Evolutionary conservation across 2,888 invertebrate species (phyloP).

Genomic region (Ligdia adustata): DNA sequence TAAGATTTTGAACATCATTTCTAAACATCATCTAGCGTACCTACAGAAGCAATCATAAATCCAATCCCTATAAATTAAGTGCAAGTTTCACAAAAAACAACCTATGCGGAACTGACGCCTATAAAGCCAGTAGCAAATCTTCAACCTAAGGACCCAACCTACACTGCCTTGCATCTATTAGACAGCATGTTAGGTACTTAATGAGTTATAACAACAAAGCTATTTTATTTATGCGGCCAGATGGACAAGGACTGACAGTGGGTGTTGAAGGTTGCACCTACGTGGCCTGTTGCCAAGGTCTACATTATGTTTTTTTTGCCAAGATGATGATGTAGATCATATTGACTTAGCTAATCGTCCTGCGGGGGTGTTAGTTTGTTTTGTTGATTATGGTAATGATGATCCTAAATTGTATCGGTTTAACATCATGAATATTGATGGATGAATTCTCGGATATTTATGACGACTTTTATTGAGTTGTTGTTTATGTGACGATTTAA

Average conservation of each 20-base stretch:
- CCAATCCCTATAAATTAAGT: too few relatives aligned
- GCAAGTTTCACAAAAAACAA: neutral
- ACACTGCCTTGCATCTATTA: slow-evolving; percentile 19
- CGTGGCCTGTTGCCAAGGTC: slow-evolving; percentile 59
- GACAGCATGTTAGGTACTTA: neutral
- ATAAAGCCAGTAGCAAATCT: neutral
- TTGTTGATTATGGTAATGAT: slow-evolving; percentile 29
- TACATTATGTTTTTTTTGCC: slow-evolving; percentile 40
- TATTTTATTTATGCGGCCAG: slow-evolving; percentile 18
- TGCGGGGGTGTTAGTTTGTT: slow-evolving; percentile 41
- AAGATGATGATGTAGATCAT: slow-evolving; percentile 42
- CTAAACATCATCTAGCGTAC: too few relatives aligned
- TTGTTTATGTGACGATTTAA: slow-evolving; percentile 1
- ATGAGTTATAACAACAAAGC: slow-evolving; percentile 10
- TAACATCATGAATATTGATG: slow-evolving; percentile 20
- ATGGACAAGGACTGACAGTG: slow-evolving; percentile 54
- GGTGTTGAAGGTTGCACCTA: slow-evolving; percentile 48
- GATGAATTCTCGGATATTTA: slow-evolving; percentile 14
- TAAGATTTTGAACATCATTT: too few relatives aligned
- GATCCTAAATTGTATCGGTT: slow-evolving; percentile 16
- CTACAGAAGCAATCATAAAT: too few relatives aligned
- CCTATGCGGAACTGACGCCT: slow-evolving; percentile 12
- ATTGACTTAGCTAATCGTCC: slow-evolving; percentile 41
- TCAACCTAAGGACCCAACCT: slow-evolving; percentile 5
- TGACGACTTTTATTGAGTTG: slow-evolving; percentile 9